These are phyloP conservation scores for Myzus persicae DNA, from an alignment of 1,140 invertebrate genomes.

Conservation along the genomic window DNA sequence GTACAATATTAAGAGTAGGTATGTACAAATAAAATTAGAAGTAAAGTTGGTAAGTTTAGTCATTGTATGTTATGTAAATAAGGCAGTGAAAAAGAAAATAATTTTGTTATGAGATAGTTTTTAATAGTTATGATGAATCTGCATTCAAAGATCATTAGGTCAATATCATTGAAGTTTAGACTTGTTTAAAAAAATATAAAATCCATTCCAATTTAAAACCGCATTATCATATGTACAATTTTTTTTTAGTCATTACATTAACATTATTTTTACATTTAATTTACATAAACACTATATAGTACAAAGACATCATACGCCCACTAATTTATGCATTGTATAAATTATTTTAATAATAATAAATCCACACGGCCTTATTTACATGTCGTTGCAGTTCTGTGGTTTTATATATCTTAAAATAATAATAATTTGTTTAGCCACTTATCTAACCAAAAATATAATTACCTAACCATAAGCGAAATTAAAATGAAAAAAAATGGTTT, in stretches of 20 bases:
- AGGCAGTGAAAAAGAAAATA: constrained; percentile 43
- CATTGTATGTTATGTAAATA: constrained; percentile 52
- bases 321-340: not conserved
- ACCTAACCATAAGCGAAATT: constrained; percentile 49
- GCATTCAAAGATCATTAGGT: not conserved
- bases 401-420: constrained; percentile 40
- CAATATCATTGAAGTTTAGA: not conserved
- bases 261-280: constrained; percentile 40
- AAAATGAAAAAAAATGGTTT: constrained; percentile 22
- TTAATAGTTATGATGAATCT: not conserved
- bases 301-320: constrained; percentile 26
- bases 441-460: constrained; percentile 44
- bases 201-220: constrained; percentile 33
- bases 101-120: not conserved
- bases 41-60: not conserved
- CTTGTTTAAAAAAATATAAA: constrained; percentile 27
- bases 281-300: constrained; percentile 13
- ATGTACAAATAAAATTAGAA: constrained; percentile 49
- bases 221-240: not conserved
- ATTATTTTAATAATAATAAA: constrained; percentile 49
- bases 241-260: not conserved
- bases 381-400: constrained; percentile 42
- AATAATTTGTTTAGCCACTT: constrained; percentile 50
- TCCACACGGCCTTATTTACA: constrained; percentile 56
- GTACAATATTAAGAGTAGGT: constrained; percentile 45